Evolutionary conservation across 1,140 invertebrate genomes (phyloP), one percentile per base, ranked within the genome.

Genomic region (Apis cerana): DNA sequence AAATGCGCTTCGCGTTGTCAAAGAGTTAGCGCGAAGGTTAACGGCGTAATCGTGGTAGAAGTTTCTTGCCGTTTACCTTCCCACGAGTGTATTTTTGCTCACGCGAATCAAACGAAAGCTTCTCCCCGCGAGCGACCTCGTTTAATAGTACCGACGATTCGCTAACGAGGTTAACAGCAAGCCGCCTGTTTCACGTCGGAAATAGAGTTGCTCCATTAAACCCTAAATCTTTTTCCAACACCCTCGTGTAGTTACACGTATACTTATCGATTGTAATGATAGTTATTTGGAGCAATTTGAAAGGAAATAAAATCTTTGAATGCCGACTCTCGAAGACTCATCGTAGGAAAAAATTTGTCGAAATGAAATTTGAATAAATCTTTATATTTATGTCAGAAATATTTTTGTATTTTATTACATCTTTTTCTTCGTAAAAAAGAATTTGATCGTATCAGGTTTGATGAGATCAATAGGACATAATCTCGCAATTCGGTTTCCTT

Each of bases 131-230:
- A n/a, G 3, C 76, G 79, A 75, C 79, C 79, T 54, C 56, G 74
- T 81, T 77, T 81, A 81, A 59, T 68, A 68, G 56, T 61, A 13
- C n/a, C 23, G 27, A 61, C 62, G 52, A 75, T 67, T 81, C n/a
- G 62, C 50, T 81, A 81, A 81, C 59, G 23, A 43, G 52, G 72
- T 59, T 80, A 80, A 80, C 70, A 80, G 65, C 59, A 52, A 21
- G 12, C 7, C 7, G 52, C 19, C 65, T 65, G 50, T 80, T 75
- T 56, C 19, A 52, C 67, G 17, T 10, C 33, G 27, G 52, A 54
- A 58, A 58, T 58, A 23, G 43, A n/a, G 75, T 23, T 61, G n/a
- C 68, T 3, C 33, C n/a, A 10, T 59, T 59, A 3, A 2, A 23
- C 7, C n/a, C 17, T 23, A 33, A 27, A 61, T 61, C 56, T 33